These are phyloP conservation scores for Macrosiphum euphorbiae DNA, from an alignment of 2,888 invertebrate species.

Conservation along the genomic window DNA sequence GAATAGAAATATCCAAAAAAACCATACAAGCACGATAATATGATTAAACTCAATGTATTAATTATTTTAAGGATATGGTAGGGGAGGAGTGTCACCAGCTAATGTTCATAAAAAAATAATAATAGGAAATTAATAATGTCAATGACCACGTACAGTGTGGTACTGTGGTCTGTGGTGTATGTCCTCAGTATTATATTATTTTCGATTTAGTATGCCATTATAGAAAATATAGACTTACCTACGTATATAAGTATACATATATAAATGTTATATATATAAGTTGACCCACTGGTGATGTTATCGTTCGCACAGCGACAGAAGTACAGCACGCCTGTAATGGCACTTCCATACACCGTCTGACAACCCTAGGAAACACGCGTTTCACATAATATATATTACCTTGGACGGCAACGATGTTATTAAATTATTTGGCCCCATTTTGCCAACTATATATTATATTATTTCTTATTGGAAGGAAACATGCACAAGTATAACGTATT, in stretches of 20 bases:
- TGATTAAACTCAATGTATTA: not conserved
- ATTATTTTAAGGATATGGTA: not conserved
- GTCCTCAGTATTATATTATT: too few species aligned
- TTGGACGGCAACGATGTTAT: not conserved
- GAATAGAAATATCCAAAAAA: not conserved
- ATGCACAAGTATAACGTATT: not conserved
- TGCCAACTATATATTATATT: not conserved
- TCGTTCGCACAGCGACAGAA: not conserved
- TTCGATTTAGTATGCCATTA: not conserved
- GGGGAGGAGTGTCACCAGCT: too few species aligned
- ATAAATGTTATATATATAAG: not conserved
- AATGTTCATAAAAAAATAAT: too few species aligned
- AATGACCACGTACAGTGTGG: too few species aligned
- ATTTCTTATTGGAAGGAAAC: not conserved
- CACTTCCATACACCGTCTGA: not conserved
- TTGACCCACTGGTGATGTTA: not conserved
- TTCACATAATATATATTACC: not conserved
- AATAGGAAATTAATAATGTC: not conserved
- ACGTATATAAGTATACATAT: too few species aligned
- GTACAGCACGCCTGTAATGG: not conserved
- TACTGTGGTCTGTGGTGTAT: too few species aligned
- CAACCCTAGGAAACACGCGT: not conserved
- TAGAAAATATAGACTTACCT: not conserved
- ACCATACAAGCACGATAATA: not conserved
- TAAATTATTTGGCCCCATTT: not conserved